Evolutionary conservation across 2,797 vertebrate species (phyloP).

Genomic region (Sebastolobus altivelis): DNA sequence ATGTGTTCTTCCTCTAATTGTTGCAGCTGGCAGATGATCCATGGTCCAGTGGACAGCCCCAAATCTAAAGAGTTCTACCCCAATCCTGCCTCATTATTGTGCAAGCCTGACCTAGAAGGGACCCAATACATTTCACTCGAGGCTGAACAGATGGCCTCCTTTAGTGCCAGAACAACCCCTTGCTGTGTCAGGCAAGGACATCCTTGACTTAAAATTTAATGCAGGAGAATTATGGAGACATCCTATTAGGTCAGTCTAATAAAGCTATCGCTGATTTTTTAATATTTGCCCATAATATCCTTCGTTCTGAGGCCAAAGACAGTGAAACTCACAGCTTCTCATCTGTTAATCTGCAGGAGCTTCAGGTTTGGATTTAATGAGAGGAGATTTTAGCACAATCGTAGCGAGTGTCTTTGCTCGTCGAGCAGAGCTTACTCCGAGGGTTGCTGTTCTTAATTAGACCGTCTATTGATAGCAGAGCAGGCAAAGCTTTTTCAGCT

Average conservation of each 20-base stretch:
- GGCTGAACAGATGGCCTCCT: conserved; percentile 77
- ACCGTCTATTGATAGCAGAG: conserved; percentile 75
- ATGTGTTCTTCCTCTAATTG: conserved; percentile 57
- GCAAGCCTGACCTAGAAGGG: conserved; percentile 70
- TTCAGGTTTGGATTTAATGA: conserved; percentile 60
- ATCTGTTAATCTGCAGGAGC: conserved; percentile 36
- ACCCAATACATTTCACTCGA: conserved; percentile 73
- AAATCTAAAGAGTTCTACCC: conserved; percentile 77
- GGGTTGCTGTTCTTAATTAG: conserved; percentile 75
- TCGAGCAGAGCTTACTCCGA: conserved; percentile 54
- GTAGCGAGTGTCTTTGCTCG: conserved; percentile 53
- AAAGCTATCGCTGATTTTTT: conserved; percentile 2
- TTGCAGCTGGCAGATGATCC: conserved; percentile 61
- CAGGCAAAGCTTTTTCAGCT: conserved; percentile 68
- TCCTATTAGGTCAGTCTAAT: conserved; percentile 5
- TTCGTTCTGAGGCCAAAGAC: conserved; percentile 31
- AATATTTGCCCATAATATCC: conserved; percentile 18
- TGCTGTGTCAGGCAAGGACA: conserved; percentile 65
- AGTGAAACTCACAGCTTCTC: conserved; percentile 29
- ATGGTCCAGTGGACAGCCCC: conserved; percentile 59
- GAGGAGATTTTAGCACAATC: conserved; percentile 46
- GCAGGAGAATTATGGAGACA: conserved; percentile 9
- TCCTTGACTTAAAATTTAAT: conserved; percentile 44
- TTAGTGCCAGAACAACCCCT: conserved; percentile 67
- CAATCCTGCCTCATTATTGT: conserved; percentile 70